phyloP scores from a whole-genome alignment of 2,797 vertebrate species.

The Limosa lapponica region DNA sequence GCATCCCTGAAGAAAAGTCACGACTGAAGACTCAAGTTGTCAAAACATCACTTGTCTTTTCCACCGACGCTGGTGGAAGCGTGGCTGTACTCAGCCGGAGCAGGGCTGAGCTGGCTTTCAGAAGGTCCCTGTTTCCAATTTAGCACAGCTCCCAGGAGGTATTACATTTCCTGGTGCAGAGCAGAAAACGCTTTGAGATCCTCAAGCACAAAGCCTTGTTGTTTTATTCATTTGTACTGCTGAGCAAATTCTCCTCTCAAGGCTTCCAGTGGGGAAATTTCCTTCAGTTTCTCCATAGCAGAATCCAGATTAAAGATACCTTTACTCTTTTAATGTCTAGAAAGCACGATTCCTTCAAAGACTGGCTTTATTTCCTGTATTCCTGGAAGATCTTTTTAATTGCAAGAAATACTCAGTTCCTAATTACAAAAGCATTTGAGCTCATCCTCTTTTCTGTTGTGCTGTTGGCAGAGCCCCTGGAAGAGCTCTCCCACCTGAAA shows the following conservation, averaged over 20 bases:
- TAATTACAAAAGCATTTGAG: slow-evolving; percentile 33
- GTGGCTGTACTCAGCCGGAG: background rate
- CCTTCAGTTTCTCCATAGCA: slow-evolving; percentile 33
- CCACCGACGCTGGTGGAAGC: slow-evolving; percentile 21
- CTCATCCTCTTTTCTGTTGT: slow-evolving; percentile 11
- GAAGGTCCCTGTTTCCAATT: slow-evolving; percentile 70
- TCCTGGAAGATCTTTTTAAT: slow-evolving; percentile 43
- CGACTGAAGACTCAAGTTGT: slow-evolving; percentile 49
- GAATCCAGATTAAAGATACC: slow-evolving; percentile 25
- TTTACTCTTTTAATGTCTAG: slow-evolving; percentile 22
- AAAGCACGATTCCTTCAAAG: slow-evolving; percentile 30
- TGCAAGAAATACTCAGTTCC: background rate
- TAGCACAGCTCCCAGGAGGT: slow-evolving; percentile 62
- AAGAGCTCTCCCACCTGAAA: slow-evolving; percentile 34
- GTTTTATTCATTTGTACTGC: slow-evolving; percentile 56
- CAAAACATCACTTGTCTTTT: slow-evolving; percentile 58
- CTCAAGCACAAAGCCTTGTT: slow-evolving; percentile 66
- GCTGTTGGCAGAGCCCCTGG: slow-evolving; percentile 22
- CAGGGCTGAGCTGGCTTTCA: background rate
- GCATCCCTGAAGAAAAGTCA: slow-evolving; percentile 29
- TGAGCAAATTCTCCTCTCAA: slow-evolving; percentile 27
- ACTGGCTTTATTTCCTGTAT: slow-evolving; percentile 2
- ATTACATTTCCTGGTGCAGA: slow-evolving; percentile 66
- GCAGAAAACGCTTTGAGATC: slow-evolving; percentile 64
- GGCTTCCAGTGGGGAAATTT: slow-evolving; percentile 47